These are phyloP conservation scores for Meiosimyza decipiens DNA, from an alignment of 2,888 invertebrate species.

Conservation along the genomic window DNA sequence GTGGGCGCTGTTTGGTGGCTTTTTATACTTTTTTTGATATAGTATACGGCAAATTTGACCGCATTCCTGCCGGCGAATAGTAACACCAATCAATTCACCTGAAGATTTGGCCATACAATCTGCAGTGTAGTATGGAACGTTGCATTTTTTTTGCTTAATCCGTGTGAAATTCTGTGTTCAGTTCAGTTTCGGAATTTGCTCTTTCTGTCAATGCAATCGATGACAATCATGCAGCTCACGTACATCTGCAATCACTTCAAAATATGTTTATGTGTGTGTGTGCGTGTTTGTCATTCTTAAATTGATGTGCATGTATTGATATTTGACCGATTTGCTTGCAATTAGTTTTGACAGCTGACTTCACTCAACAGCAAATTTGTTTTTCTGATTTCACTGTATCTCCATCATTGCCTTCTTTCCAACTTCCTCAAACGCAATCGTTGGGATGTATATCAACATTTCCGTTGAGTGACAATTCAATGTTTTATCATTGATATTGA, in stretches of 20 bases:
- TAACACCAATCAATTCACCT: constrained; percentile 93
- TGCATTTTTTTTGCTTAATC: no score
- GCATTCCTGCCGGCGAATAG: constrained; percentile 97
- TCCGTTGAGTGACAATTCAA: constrained; percentile 23
- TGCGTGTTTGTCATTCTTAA: no score
- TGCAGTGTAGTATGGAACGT: constrained; percentile 91
- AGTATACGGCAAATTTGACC: constrained; percentile 98
- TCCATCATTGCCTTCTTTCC: not conserved
- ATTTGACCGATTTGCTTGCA: constrained; percentile 46
- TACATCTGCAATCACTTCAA: no score
- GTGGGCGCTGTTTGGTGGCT: constrained; percentile 99
- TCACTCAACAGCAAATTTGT: constrained; percentile 13
- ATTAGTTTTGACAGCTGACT: constrained; percentile 47
- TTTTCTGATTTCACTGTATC: no score
- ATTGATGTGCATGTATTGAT: constrained; percentile 32
- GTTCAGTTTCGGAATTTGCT: no score
- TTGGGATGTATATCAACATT: constrained; percentile 26
- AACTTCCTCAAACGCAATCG: not conserved
- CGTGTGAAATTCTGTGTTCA: no score
- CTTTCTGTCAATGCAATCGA: no score
- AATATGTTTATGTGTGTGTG: not conserved
- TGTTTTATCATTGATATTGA: constrained; percentile 27
- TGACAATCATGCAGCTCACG: no score
- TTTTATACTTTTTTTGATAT: constrained; percentile 96
- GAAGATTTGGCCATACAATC: constrained; percentile 91